Conservation (phyloP, 2,888 invertebrate genomes). For the Drosophila merina region DNA sequence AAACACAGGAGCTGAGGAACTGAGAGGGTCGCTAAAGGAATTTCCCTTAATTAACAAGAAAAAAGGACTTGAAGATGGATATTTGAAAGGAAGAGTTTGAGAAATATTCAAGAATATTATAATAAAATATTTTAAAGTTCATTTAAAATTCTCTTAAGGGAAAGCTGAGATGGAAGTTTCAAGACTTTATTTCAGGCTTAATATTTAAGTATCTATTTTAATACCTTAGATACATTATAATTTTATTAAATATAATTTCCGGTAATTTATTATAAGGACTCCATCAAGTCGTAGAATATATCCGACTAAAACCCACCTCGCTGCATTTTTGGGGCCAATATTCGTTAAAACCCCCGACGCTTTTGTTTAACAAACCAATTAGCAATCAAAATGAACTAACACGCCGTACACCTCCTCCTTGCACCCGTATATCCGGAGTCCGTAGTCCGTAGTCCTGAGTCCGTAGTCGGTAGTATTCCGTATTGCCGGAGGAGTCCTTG, state of each 20-base stretch:
- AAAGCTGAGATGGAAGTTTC: no score
- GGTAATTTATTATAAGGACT: no score
- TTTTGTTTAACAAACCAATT: conserved; percentile 82
- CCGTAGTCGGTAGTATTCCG: background rate
- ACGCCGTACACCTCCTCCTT: conserved; percentile 39
- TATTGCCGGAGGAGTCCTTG: conserved; percentile 14
- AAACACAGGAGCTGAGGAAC: conserved; percentile 2
- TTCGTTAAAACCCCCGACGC: conserved; percentile 79
- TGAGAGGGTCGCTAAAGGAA: conserved; percentile 20
- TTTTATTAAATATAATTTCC: no score
- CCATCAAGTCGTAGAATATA: no score
- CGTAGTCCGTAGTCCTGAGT: conserved; percentile 8
- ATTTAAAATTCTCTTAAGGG: no score
- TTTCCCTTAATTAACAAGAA: background rate
- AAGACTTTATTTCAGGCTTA: no score
- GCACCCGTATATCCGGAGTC: no score
- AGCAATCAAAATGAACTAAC: conserved; percentile 83
- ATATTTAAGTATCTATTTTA: no score
- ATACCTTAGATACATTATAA: no score
- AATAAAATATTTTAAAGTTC: no score
- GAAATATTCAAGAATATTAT: no score
- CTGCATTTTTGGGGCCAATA: conserved; percentile 72
- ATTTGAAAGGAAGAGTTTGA: no score
- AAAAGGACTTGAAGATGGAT: background rate
- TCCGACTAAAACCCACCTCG: conserved; percentile 17